Percentiles rank a stretch among this genome's conserved stretches.
phyloP scores from a whole-genome alignment of 2,888 invertebrate species.

The Drosophila kambysellisi region DNA sequence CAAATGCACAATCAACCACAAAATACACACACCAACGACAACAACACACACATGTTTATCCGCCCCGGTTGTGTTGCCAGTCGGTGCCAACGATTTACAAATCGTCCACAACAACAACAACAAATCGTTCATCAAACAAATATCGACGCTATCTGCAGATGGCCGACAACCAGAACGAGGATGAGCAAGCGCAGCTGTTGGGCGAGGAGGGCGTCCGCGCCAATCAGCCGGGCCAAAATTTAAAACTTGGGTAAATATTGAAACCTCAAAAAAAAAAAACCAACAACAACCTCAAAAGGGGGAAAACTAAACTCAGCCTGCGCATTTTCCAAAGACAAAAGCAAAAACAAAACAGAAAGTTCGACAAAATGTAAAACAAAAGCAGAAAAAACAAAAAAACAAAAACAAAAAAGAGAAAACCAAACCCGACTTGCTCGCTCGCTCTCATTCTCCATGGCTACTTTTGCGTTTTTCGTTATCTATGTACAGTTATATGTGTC shows the following conservation, averaged over 20 bases:
- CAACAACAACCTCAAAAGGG: conserved; percentile 40
- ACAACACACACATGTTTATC: conserved; percentile 33
- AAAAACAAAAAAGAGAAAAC: conserved; percentile 14
- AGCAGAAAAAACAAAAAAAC: conserved; percentile 17
- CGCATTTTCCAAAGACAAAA: conserved; percentile 37
- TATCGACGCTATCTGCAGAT: conserved; percentile 90
- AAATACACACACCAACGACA: conserved; percentile 30
- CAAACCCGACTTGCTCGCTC: conserved; percentile 65
- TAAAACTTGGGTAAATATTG: conserved; percentile 97
- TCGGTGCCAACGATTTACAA: conserved; percentile 87
- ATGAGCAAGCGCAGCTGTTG: conserved; percentile 97
- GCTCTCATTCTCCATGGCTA: conserved; percentile 66
- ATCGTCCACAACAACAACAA: conserved; percentile 62
- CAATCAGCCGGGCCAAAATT: conserved; percentile 92
- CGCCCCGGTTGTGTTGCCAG: conserved; percentile 86
- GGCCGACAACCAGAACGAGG: conserved; percentile 98
- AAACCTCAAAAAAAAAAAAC: conserved; percentile 33
- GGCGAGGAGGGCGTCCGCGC: conserved; percentile 98
- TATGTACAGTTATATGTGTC: conserved; percentile 41
- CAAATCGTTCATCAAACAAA: conserved; percentile 78
- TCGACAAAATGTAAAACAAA: conserved; percentile 22
- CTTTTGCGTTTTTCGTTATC: conserved; percentile 30
- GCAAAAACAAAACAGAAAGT: conserved; percentile 13
- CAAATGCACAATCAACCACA: conserved; percentile 41
- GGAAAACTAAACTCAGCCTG: conserved; percentile 76